Evolutionary conservation across 2,797 vertebrate species (phyloP), one percentile per base, ranked within the genome.

Genomic region (Buceros bicornis): DNA sequence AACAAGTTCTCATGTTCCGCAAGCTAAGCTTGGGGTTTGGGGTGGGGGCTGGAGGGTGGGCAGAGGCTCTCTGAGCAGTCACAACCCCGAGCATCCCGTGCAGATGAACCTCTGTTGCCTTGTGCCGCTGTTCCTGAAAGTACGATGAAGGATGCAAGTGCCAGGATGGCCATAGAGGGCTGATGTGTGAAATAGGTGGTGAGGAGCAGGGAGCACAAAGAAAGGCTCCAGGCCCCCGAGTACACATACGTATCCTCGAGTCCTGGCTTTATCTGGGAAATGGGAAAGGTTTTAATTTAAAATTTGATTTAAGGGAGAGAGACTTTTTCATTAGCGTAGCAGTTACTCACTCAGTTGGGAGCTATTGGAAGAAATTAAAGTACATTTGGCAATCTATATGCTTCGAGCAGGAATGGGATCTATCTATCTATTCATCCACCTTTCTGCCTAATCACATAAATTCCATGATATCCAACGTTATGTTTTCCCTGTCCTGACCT

Each of bases 281-380:
- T 96, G 88, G 86, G 89, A 97, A 97, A 97, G 93, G 94, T 98
- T 97, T 98, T 96, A 96, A 98, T 98, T 97, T 97, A 97, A 95
- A 95, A 96, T 95, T 97, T 98, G 96, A 97, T 97, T 98, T 97
- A 96, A 95, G 95, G 74, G 90, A 96, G 73, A 97, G 93, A 95
- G 73, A 84, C 86, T 96, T 96, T 98, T 97, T 97, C 93, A 92
- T 98, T 96, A 98, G 94, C 71, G 42, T 91, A 87, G 87, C 95
- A 96, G 94, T 97, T 97, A 97, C 96, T 97, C 95, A 96, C 79
- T 97, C 96, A 91, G 96, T 97, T 97, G 96, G 97, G 97, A 97
- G 94, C 92, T 96, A 96, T 93, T 97, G 96, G 94, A 96, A 97
- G 93, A 97, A 97, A 98, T 98, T 97, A 97, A 97, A 96, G 95